Percentiles rank a stretch among this genome's conserved stretches.
Evolutionary conservation across 2,113 vertebrate species (phyloP).

Genomic region (Tachysurus vachellii): DNA sequence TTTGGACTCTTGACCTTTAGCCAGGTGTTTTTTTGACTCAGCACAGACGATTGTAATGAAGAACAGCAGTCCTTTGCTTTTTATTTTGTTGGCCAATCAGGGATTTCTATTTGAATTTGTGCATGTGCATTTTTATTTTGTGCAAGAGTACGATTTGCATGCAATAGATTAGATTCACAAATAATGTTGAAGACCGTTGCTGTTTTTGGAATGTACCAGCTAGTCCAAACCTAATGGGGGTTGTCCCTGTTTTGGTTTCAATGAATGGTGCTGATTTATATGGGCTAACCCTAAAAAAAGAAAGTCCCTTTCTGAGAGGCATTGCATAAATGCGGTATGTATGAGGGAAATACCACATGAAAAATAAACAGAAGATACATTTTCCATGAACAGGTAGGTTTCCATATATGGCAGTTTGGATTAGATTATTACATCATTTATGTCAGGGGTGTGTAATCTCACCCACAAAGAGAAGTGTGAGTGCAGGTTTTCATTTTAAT

Average conservation of each 20-base stretch:
- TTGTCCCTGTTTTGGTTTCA: slow-evolving; percentile 52
- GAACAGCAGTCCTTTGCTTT: neutral
- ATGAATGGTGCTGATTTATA: slow-evolving; percentile 46
- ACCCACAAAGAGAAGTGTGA: neutral
- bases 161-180: neutral
- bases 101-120: neutral
- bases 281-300: slow-evolving; percentile 32
- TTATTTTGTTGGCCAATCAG: neutral
- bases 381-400: neutral
- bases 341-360: slow-evolving; percentile 42
- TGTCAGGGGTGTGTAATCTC: too few relatives aligned
- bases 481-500: neutral
- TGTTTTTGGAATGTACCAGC: slow-evolving; percentile 56
- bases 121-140: neutral
- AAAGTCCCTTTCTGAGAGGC: slow-evolving; percentile 59
- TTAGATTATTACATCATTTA: neutral
- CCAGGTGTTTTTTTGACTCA: slow-evolving; percentile 11
- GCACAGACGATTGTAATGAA: neutral
- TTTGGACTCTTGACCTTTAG: neutral
- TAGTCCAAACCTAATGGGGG: slow-evolving; percentile 49
- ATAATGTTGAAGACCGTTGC: slow-evolving; percentile 5
- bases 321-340: slow-evolving; percentile 32
- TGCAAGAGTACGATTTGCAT: neutral
- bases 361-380: neutral
- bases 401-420: neutral